Base-by-base conservation (phyloP, 2,113 vertebrate genomes). In the Chionis minor region DNA sequence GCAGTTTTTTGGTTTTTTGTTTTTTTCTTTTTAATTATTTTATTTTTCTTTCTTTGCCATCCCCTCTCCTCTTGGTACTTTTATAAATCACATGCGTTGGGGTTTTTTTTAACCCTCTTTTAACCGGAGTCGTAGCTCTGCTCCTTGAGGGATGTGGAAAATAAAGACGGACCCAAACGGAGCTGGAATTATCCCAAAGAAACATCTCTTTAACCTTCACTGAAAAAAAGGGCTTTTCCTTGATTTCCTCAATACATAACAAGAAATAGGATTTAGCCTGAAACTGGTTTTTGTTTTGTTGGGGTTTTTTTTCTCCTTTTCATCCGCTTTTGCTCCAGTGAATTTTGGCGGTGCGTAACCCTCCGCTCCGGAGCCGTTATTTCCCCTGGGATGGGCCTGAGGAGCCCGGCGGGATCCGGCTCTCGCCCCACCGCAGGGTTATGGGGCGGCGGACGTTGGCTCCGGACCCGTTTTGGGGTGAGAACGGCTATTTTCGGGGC, bases 81-180 rank as follows among this genome's bases (percentile, higher is more conserved):
- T 61, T 47, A 59, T 26, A 12, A 54, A 51, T 33, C 44, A 32
- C 10, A 7, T 15, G 11, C 38, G 38, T 38, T 38, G 38, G 38
- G 38, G 38, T 8, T 38, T 38, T 38, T 38, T 27, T 27, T 33
- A 40, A 22, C 9, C 26, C 15, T 16, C 1, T 2, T 6, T 26
- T 4, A 0, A 16, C 49, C 0, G 2, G 6, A 38, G 28, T 14
- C 1, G 3, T 23, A 7, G 32, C 20, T 44, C 30, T 0, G 4
- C 28, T 45, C 78, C 20, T 0, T 2, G 35, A 51, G 78, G 58
- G 81, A 11, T 6, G 49, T 0, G 0, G 42, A 8, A 32, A 27
- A n/a, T 52, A 6, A 61, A 66, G 1, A 0, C 6, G 6, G 65
- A 21, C 44, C 22, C 13, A 3, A 14, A 10, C 6, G 3, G 58